Base-by-base conservation (phyloP, 2,888 invertebrate species). In the Cryptus viduatorius region DNA sequence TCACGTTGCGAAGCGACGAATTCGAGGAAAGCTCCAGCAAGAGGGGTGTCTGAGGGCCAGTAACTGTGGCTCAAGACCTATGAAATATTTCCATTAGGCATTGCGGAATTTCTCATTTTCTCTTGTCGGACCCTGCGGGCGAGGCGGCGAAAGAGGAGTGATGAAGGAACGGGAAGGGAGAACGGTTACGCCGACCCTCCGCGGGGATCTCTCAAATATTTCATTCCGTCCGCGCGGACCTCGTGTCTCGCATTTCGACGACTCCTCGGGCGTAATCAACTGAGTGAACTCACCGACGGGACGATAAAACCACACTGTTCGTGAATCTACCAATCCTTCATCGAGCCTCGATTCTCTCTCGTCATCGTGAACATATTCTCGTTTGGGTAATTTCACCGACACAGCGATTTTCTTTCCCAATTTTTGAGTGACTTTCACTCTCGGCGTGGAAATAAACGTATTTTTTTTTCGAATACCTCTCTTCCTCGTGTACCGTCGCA, bases 1-100 rank as follows among this genome's bases (percentile, higher is more conserved):
- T 53, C 44, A 29, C 53, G 24, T 10, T 37, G 64, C 37, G 19
- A 24, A 37, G 59, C 59, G 16, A 19, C 53, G 48, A 65, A 50
- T 19, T 37, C 42, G 44, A 53, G 16, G 12, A 56, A 7, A 8
- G 37, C 37, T 37, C 4, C 14, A 42, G 42, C n/a, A 61, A 31
- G 65, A 19, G 68, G 37, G 65, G 31, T 29, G 29, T 44, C 29
- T 14, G 44, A 61, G 76, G 68, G 59, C 68, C 83, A 84, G 87
- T 84, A 88, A 90, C 89, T 88, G 85, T 83, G 82, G 37, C 82
- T 29, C 29, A 46, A 37, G 44, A 42, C 37, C 61, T 80, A 68
- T 87, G 88, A 89, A 89, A 89, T 90, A 89, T 88, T 91, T 90
- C 90, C 90, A 91, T 91, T 90, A 90, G 89, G 81, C 88, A 86